Conservation (phyloP, 2,113 vertebrate species). For the Mormoops blainvillei region DNA sequence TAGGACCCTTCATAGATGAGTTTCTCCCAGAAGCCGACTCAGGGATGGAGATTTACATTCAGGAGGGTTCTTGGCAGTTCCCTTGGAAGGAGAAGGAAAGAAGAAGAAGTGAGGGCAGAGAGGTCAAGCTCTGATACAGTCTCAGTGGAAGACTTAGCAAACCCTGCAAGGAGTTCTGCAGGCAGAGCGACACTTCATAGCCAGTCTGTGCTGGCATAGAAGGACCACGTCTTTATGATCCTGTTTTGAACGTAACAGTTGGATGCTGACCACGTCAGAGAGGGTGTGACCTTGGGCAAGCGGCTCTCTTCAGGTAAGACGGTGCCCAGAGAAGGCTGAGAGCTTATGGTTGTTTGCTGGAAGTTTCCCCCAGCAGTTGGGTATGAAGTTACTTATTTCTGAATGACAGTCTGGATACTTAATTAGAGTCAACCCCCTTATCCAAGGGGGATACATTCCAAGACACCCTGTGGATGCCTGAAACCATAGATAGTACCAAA, state of each 20-base stretch:
- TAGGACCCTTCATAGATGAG: fast-evolving
- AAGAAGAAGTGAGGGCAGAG: neutral
- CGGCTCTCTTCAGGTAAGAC: neutral
- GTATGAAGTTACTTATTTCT: neutral
- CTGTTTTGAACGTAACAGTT: neutral
- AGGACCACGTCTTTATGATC: neutral
- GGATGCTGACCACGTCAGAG: neutral
- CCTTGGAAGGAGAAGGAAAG: neutral
- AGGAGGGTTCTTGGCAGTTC: neutral
- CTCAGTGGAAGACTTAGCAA: fast-evolving
- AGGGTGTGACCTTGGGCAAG: neutral
- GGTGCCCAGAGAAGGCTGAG: neutral
- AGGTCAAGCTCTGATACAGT: too few species aligned
- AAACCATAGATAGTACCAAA: neutral
- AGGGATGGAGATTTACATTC: neutral
- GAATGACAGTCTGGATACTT: neutral
- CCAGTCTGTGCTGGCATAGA: fast-evolving
- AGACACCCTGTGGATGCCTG: neutral
- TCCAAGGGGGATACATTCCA: too few species aligned
- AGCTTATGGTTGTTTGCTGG: neutral
- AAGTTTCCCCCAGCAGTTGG: fast-evolving
- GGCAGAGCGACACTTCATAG: fast-evolving
- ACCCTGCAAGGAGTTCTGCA: neutral
- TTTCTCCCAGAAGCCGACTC: neutral
- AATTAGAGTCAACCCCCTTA: neutral